Evolutionary conservation across 2,113 vertebrate species (phyloP), one percentile per base, ranked within the genome.

Genomic region (Peucedramus taeniatus): DNA sequence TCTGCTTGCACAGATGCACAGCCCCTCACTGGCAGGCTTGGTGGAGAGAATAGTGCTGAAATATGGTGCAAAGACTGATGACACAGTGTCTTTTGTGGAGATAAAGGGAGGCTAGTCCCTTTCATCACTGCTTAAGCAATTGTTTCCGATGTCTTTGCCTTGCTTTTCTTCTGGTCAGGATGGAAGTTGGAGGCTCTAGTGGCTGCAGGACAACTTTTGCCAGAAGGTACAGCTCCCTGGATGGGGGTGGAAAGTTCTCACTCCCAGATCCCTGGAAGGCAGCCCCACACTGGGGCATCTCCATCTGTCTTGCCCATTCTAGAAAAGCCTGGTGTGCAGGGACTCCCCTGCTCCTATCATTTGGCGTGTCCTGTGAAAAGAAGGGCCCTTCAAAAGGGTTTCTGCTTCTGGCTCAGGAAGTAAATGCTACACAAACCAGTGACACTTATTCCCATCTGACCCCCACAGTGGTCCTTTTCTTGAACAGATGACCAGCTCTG

Each of bases 41-140:
- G 31, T 66, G 77, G 57, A 92, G 72, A 68, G 57, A 51, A 30
- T 5, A 39, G 95, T 64, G 64, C 76, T 96, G 92, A 97, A 97
- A 96, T 78, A 86, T 75, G 69, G 68, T 50, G 81, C 49, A 31
- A 94, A 75, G 78, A 24, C 74, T 61, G 92, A 94, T 94, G 95
- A 94, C 95, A 94, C 83, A 57, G 35, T 89, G 75, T 49, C 82
- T 86, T 92, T 70, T 77, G 54, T 75, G 76, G 86, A 90, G 90
- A 94, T 97, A 92, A 92, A 94, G 85, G 33, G 44, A 90, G 65
- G 37, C 60, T 81, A 90, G 66, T 70, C 49, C 83, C 53, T 96
- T 95, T 95, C 96, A 93, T 90, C 86, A 13, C 90, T 35, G 64
- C 80, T 81, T 93, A 75, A 94, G 71, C 71, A 70, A 56, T 90